phyloP scores from a whole-genome alignment of 2,797 vertebrate species.

The Ceryle rudis region DNA sequence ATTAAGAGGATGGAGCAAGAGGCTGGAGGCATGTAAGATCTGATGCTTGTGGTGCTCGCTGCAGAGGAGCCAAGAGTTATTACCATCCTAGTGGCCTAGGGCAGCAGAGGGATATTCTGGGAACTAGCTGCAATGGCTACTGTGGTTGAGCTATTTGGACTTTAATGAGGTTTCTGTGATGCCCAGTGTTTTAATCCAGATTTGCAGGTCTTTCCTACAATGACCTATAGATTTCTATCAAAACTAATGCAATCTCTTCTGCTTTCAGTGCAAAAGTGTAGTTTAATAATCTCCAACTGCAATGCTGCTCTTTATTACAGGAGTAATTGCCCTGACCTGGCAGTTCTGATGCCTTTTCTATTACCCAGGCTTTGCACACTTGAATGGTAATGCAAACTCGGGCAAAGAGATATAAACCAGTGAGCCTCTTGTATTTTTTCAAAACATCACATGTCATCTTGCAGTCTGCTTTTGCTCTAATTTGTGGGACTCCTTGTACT shows the following conservation, averaged over 20 bases:
- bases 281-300: neutral
- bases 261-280: neutral
- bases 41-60: fast-evolving
- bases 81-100: neutral
- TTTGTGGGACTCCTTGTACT: neutral
- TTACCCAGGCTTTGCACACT: neutral
- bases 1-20: neutral
- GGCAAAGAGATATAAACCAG: neutral
- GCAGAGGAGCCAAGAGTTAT: neutral
- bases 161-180: neutral
- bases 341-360: neutral
- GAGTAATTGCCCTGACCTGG: neutral
- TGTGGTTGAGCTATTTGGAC: neutral
- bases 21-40: neutral
- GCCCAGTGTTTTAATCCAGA: neutral
- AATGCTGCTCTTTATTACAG: neutral
- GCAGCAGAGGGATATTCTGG: neutral
- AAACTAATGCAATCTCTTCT: neutral
- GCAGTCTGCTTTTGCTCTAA: neutral
- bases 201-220: neutral
- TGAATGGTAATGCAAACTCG: neutral
- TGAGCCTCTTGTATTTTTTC: neutral
- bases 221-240: neutral
- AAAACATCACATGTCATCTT: neutral
- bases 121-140: neutral